Base-by-base conservation (phyloP, 2,113 vertebrate genomes). In the Stictonetta naevosa region DNA sequence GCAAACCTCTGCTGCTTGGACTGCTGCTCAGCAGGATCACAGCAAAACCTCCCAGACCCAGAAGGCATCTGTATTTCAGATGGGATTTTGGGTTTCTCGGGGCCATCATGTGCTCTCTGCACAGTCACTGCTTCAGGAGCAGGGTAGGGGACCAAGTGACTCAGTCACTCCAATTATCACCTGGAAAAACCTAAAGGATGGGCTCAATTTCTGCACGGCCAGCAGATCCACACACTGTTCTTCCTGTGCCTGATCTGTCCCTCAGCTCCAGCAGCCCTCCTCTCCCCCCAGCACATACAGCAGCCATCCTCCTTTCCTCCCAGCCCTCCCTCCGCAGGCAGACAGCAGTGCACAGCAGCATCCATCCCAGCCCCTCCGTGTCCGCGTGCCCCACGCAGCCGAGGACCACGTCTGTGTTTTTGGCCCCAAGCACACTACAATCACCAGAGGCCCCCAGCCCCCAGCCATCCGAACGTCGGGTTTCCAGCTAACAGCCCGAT, bases 11-110 rank as follows among this genome's bases (percentile, higher is more conserved):
- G 12, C 28, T 3, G 67, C 55, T 36, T 0, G 20, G 31, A 6
- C 15, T 3, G 33, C 28, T 25, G 2, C 77, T 17, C 42, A 2
- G 56, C 64, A 13, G 69, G 42, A 26, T 2, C 28, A 5, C 62
- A 10, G 62, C 86, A 29, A 17, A 34, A 74, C n/a, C 56, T 22
- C 68, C 74, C 12, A 2, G 5, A 0, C 6, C 52, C 55, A 34
- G 50, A 2, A 17, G 25, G 26, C 4, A 1, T 12, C 42, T 5
- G 1, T 46, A 0, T 34, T 1, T 46, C 88, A 7, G 22, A 1
- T 0, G 6, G 20, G 23, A 4, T 17, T 7, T 8, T 2, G 81
- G 40, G 2, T 31, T 38, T 21, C 58, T 17, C 60, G 4, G 56
- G 18, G 44, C 26, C 0, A 0, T 33, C 69, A 69, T 2, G 10